These are phyloP conservation scores for Adrianichthys oophorus DNA, from an alignment of 2,797 vertebrate species.

Conservation along the genomic window DNA sequence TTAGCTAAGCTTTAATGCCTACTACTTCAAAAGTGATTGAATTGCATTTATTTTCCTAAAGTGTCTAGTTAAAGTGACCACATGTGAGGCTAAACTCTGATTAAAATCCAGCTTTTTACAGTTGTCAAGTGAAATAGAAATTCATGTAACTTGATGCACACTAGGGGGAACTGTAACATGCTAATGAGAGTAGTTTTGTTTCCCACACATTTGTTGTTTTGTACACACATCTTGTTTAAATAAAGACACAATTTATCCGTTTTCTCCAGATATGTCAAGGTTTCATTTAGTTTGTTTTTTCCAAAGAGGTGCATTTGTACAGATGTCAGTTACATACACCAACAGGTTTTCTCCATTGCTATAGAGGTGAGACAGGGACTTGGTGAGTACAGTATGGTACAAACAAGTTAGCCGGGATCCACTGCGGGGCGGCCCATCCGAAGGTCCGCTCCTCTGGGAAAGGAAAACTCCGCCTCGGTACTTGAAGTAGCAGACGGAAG, in stretches of 20 bases:
- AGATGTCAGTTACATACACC: conserved; percentile 80
- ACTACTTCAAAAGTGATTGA: too few relatives aligned
- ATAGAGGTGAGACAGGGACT: conserved; percentile 71
- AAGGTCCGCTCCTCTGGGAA: conserved; percentile 56
- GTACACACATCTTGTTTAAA: conserved; percentile 27
- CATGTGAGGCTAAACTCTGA: too few relatives aligned
- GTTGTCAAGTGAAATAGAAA: too few relatives aligned
- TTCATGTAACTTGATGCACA: conserved; percentile 20
- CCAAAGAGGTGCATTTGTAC: conserved; percentile 78
- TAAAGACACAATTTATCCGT: conserved; percentile 53
- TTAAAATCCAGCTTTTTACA: too few relatives aligned
- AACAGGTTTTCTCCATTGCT: conserved; percentile 71
- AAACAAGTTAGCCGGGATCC: conserved; percentile 72
- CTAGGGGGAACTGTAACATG: conserved; percentile 44
- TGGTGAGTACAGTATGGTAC: conserved; percentile 73
- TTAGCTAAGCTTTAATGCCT: too few relatives aligned
- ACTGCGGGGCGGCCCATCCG: conserved; percentile 52
- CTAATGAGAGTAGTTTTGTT: neutral
- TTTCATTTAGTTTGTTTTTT: conserved; percentile 64
- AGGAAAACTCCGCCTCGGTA: conserved; percentile 50
- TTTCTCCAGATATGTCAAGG: conserved; percentile 79
- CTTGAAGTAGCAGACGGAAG: conserved; percentile 48
- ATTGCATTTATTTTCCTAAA: too few relatives aligned
- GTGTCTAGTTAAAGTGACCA: too few relatives aligned
- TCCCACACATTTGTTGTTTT: too few relatives aligned